A percentile compares a stretch with the other conserved stretches of the same genome.
Conservation (phyloP, 2,888 invertebrate genomes). For the Drosophila sordidapex region DNA sequence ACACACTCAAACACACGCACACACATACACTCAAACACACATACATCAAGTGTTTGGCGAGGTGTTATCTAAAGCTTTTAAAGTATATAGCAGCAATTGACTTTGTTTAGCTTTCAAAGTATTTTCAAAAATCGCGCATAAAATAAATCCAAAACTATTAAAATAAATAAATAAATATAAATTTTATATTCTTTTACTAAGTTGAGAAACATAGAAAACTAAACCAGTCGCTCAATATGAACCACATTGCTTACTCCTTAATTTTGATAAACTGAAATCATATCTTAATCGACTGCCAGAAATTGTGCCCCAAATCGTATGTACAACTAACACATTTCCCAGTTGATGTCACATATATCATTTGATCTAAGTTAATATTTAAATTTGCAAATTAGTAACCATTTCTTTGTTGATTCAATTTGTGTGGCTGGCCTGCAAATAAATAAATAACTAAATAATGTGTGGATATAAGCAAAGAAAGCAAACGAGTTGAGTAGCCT, state of each 20-base stretch:
- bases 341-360: background rate
- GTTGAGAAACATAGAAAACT: background rate
- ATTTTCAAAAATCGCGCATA: background rate
- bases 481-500: background rate
- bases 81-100: background rate
- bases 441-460: slow-evolving; percentile 10
- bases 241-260: background rate
- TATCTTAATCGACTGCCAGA: background rate
- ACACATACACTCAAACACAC: background rate
- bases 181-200: background rate
- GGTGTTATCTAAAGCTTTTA: slow-evolving; percentile 18
- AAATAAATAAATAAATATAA: background rate
- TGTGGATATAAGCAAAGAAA: background rate
- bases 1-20: slow-evolving; percentile 6
- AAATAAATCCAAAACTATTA: background rate
- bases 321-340: background rate
- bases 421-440: background rate
- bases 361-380: background rate
- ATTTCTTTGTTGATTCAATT: background rate
- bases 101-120: background rate
- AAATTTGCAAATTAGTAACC: background rate
- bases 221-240: background rate
- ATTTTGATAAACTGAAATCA: background rate
- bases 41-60: slow-evolving; percentile 11
- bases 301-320: background rate